Evolutionary conservation across 2,113 vertebrate species (phyloP).

Genomic region (Poeciliopsis prolifica): DNA sequence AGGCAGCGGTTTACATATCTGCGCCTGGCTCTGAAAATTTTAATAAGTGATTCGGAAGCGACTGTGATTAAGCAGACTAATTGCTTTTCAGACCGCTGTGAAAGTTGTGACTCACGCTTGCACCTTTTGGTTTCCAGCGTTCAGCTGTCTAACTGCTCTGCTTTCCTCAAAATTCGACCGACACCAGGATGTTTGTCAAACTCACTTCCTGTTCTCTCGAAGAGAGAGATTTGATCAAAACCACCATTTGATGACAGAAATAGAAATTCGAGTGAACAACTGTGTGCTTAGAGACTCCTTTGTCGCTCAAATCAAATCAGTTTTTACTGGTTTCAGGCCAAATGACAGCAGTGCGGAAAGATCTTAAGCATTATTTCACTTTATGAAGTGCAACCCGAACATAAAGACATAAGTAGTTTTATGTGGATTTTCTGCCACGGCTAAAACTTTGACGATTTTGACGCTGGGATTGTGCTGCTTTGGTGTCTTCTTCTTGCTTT

Average conservation of each 20-base stretch:
- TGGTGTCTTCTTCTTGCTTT: too few relatives aligned
- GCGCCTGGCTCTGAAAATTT: not conserved
- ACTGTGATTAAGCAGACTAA: not conserved
- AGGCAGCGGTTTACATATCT: not conserved
- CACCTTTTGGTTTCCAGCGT: not conserved
- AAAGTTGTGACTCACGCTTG: not conserved
- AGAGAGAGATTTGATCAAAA: not conserved
- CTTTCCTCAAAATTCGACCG: not conserved
- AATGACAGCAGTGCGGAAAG: too few relatives aligned
- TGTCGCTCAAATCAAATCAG: too few relatives aligned
- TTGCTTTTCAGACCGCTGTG: not conserved
- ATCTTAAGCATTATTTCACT: too few relatives aligned
- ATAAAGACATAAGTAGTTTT: too few relatives aligned
- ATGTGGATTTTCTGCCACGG: too few relatives aligned
- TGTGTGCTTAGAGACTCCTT: too few relatives aligned
- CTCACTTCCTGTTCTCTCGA: not conserved
- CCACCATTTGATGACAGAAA: not conserved
- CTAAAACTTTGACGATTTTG: too few relatives aligned
- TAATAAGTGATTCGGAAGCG: not conserved
- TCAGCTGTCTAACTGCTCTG: not conserved
- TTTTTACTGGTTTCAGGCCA: too few relatives aligned
- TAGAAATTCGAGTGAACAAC: too few relatives aligned
- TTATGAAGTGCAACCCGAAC: too few relatives aligned
- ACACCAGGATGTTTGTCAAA: not conserved
- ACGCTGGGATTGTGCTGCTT: too few relatives aligned